Base-by-base conservation (phyloP, 2,113 vertebrate genomes). In the Smithornis capensis region DNA sequence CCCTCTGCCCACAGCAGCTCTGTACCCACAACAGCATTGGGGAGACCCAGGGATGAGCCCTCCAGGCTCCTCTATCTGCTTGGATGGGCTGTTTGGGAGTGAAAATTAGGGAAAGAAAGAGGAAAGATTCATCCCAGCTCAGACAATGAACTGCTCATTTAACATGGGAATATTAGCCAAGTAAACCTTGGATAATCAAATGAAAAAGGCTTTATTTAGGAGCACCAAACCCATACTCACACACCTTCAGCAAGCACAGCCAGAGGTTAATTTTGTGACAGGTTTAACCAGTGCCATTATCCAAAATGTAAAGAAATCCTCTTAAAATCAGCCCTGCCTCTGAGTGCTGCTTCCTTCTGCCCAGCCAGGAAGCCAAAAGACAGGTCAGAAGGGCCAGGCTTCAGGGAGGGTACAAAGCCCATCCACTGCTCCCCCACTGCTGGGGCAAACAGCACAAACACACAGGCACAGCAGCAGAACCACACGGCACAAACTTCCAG, bases 401-500 rank as follows among this genome's bases (percentile, higher is more conserved):
- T 7, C 55, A 2, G 59, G 35, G 45, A 49, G 67, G 33, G 31
- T 3, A 15, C 1, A 2, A 14, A 67, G 50, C 88, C 60, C 42
- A 1, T 6, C 24, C 14, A 0, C 33, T n/a, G 0, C 1, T 65
- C 53, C 60, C 63, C 3, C 2, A 4, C 55, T 7, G 64, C 40
- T 15, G 2, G 65, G 9, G 12, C 0, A 5, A 62, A 69, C 0
- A 2, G 38, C 65, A 50, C 33, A 6, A 19, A 5, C 57, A 7
- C 62, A 1, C 0, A 5, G 53, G 24, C 19, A 40, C 76, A 6
- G 89, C 77, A 12, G 63, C 76, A 31, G 4, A 68, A 3, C 5
- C 2, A 3, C 24, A 1, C 7, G 2, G 6, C 3, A 16, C 81
- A 2, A 63, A 87, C 10, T 69, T 68, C 11, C 60, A 19, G 80